phyloP scores from a whole-genome alignment of 64 coral and sea anemone species.

The Montipora efflorescens region DNA sequence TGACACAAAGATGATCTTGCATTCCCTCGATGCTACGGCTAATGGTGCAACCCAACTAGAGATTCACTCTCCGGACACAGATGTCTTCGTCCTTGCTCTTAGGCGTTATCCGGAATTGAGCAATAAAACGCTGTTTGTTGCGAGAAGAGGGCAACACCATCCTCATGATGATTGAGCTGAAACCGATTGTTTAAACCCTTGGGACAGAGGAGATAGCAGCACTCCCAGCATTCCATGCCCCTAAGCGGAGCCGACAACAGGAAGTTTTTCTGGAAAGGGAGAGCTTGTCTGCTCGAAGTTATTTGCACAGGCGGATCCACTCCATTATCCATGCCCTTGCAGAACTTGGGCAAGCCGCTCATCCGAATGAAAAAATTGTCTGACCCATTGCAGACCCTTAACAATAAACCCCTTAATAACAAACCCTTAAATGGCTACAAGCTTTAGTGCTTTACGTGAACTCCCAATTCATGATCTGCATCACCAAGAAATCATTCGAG shows the following conservation, averaged over 20 bases:
- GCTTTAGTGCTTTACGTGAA: no score
- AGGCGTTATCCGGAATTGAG: slow-evolving; percentile 25
- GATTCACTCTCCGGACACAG: slow-evolving; percentile 39
- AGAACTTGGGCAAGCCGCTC: neutral
- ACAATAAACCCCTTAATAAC: no score
- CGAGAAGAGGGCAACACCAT: slow-evolving; percentile 4
- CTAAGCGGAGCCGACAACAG: neutral
- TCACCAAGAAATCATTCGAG: no score
- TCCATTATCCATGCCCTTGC: neutral
- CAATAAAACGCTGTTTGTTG: slow-evolving; percentile 13
- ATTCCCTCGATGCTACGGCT: neutral
- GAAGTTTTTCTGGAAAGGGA: no score
- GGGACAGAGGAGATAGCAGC: neutral
- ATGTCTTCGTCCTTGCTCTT: slow-evolving; percentile 28
- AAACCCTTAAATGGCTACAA: no score
- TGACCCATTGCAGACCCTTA: neutral
- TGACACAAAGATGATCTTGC: slow-evolving; percentile 53
- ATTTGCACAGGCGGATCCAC: neutral
- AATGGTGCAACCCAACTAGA: neutral
- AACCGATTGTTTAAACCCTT: neutral
- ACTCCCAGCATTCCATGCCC: slow-evolving; percentile 11
- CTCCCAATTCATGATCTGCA: no score
- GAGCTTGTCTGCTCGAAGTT: no score
- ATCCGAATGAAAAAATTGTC: slow-evolving; percentile 5
- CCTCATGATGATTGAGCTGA: neutral